phyloP scores from a whole-genome alignment of 2,113 vertebrate species.

The Psophia crepitans region DNA sequence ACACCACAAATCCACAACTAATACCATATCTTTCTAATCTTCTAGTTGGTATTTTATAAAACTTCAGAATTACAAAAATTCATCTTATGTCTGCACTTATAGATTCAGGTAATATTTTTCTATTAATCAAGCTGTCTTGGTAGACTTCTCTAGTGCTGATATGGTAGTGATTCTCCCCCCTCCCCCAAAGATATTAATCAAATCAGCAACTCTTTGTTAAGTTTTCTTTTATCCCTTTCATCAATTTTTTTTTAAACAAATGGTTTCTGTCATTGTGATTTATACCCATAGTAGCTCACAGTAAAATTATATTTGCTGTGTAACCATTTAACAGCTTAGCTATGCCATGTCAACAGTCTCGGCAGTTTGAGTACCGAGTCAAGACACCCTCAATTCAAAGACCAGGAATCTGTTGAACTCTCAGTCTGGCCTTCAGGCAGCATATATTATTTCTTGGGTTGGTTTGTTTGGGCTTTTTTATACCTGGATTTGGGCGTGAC shows the following conservation, averaged over 20 bases:
- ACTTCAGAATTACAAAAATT: background rate
- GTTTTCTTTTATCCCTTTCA: background rate
- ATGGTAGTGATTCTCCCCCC: background rate
- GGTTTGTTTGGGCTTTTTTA: background rate
- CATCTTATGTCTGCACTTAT: background rate
- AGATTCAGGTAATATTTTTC: background rate
- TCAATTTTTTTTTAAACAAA: background rate
- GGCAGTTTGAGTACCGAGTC: background rate
- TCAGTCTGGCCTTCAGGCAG: background rate
- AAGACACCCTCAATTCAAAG: background rate
- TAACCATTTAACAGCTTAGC: background rate
- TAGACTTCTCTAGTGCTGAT: background rate
- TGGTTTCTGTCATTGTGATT: background rate
- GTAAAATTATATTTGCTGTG: background rate
- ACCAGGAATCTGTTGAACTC: background rate
- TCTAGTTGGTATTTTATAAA: background rate
- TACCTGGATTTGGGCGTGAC: background rate
- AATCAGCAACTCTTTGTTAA: background rate
- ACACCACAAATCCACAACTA: too few relatives aligned
- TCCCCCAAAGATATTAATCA: background rate
- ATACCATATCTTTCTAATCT: background rate
- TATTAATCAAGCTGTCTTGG: background rate
- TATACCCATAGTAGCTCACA: background rate
- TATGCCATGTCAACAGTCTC: rapidly evolving
- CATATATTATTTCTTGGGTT: too few relatives aligned